Base-by-base conservation (phyloP, 2,888 invertebrate species). In the Trachelus stipa region DNA sequence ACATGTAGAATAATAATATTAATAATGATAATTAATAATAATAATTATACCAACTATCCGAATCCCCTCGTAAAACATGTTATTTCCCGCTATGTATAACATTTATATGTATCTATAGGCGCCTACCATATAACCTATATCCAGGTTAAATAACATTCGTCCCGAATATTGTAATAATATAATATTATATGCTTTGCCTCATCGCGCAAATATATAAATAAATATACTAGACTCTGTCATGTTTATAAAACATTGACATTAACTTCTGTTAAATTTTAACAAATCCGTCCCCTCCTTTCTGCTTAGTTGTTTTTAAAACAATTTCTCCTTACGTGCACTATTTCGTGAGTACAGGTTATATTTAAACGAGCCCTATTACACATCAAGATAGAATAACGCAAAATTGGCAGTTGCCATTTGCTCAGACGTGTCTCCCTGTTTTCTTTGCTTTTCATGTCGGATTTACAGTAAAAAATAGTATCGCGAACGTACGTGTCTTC, bases 261-360 rank as follows among this genome's bases (percentile, higher is more conserved):
- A 86, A 86, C 88, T 89, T 89, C 90, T 90, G 90, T 91, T 91
- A 90, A 90, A 91, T 90, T 91, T 91, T 91, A 91, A 91, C 90
- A 91, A 91, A 90, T 86, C 81, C 79, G 76, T 81, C 79, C 79
- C 79, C 82, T 80, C 81, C 83, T 79, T 80, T 56, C 56, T 56
- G 82, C 82, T 84, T 79, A 80, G 83, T 87, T 86, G 85, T 85
- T 88, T 81, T 78, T 85, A 84, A 87, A 86, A 86, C 85, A 87
- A 86, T 84, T 83, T 86, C 74, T 75, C 23, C 40, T 75, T 75
- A 76, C 76, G 30, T 71, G 73, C 74, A 78, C 75, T 76, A 73
- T 76, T 75, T 78, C 76, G 73, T 73, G 76, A 78, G 34, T 68
- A 76, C 30, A 73, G 76, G 68, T 75, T 56, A 56, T 23, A 9